Evolutionary conservation across 1,140 invertebrate species (phyloP), one percentile per base, ranked within the genome.

Genomic region (Trichonephila clavata): DNA sequence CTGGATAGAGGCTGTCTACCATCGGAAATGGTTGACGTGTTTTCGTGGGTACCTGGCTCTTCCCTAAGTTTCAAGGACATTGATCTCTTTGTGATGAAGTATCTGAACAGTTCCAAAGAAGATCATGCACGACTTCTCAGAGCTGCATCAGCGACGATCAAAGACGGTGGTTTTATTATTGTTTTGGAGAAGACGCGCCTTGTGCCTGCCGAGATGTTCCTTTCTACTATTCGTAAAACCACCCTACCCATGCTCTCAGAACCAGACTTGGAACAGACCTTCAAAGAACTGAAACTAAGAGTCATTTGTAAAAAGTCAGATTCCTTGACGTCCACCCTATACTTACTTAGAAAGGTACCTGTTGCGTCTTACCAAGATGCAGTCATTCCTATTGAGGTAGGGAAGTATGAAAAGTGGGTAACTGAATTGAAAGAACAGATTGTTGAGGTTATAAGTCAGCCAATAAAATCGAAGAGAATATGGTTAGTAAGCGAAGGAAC

Each of bases 101-200:
- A 96, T 94, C 87, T 95, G 63, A 86, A 60, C 24, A 95, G 95
- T 94, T 95, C 94, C 68, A 95, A 96, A 68, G 63, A 95, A 59
- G 95, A 96, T 90, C 95, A 96, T 43, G 88, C 90, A 14, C 91
- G 94, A 32, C 95, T 95, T 24, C 94, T 97, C 10, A 71, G 95
- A 83, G 95, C 95, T 32, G 91, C 92, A 6, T 32, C 80, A 39
- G 96, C 95, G n/a, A 96, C 97, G 43, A 95, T 99, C 3, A 97
- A 97, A 94, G 95, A 97, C 0, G 97, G 97, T 77, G 98, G 98
- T 24, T 98, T 98, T 95, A 94, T 98, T 2, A 96, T 99, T 65
- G 95, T 98, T 13, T 97, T 98, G 95, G 98, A 98, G 96, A 96
- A 96, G 13, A 96, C 96, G 14, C 96, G 96, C 20, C 95, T 97